Evolutionary conservation across 1,140 invertebrate species (phyloP), one percentile per base, ranked within the genome.

Genomic region (Panulirus ornatus): DNA sequence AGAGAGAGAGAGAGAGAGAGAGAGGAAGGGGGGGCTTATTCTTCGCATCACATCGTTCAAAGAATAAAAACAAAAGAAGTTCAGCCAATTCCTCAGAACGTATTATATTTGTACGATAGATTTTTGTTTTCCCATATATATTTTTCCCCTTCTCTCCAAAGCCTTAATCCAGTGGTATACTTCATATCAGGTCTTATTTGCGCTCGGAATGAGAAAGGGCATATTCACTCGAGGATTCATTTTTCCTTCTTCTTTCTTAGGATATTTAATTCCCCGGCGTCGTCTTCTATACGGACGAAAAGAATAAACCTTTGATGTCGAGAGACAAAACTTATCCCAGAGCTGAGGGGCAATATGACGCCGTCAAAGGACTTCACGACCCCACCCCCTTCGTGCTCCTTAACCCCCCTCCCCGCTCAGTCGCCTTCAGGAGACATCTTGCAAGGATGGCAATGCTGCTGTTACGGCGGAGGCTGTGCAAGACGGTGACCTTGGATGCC

Each of bases 281-380:
- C 51, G 51, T 58, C 6, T 58, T 58, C 51, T 19, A 19, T 58
- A 19, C 16, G 2, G 16, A 22, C 16, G 51, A 19, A 58, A 14
- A 58, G 51, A 58, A 58, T 58, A 47, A 58, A 58, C 51, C 51
- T 58, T 58, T 58, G 51, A 58, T 22, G 51, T 58, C 51, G 51
- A 58, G 51, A 58, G 51, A 58, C 16, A 58, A 14, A 58, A 58
- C 51, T 14, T 14, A 58, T 19, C n/a, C 51, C 16, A 19, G 11
- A 14, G 16, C 6, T 16, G 51, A 14, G 14, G 51, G 16, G 51
- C 51, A 19, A 19, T 58, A 58, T 58, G 51, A 58, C 51, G 9
- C 51, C 51, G n/a, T 3, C 51, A 58, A 19, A 58, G 51, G n/a
- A n/a, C n/a, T n/a, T n/a, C n/a, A n/a, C n/a, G n/a, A n/a, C n/a